These are phyloP conservation scores for Bambusicola thoracicus DNA, from an alignment of 2,113 vertebrate genomes.

Conservation along the genomic window DNA sequence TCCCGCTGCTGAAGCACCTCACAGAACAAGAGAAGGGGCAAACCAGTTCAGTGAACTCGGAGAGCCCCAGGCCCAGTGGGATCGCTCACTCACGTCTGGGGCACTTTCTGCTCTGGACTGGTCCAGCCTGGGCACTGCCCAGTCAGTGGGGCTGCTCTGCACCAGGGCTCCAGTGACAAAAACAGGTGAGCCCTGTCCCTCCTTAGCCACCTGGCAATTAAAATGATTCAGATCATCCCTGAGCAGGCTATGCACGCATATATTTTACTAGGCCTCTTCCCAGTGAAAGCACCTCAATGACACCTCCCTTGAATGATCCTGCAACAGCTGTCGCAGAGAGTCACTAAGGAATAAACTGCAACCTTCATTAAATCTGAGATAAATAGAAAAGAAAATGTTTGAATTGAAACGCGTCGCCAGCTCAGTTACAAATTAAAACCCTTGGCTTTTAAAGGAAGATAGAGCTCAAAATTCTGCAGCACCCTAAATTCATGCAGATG, in stretches of 20 bases:
- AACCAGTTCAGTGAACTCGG: constrained; percentile 33
- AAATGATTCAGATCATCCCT: not conserved
- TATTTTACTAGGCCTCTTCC: not conserved
- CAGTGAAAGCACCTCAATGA: not conserved
- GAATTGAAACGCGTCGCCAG: not conserved
- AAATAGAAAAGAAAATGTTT: not conserved
- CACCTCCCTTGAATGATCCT: not conserved
- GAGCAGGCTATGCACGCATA: not conserved
- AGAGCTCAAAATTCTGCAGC: not conserved
- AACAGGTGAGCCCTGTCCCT: not conserved
- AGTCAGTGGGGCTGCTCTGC: not conserved
- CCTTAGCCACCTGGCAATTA: not conserved
- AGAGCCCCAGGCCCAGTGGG: not conserved
- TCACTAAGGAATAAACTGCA: constrained; percentile 2
- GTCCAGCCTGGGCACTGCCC: not conserved
- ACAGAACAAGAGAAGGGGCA: constrained; percentile 23
- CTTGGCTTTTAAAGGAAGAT: not conserved
- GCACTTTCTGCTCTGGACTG: not conserved
- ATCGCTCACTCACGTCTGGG: not conserved
- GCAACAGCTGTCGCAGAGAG: not conserved
- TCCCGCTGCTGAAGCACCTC: not conserved
- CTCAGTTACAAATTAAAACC: not conserved
- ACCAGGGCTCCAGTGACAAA: not conserved
- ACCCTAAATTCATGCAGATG: not conserved
- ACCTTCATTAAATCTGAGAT: not conserved